Conservation (phyloP, 2,113 vertebrate species). For the Heterotis niloticus region DNA sequence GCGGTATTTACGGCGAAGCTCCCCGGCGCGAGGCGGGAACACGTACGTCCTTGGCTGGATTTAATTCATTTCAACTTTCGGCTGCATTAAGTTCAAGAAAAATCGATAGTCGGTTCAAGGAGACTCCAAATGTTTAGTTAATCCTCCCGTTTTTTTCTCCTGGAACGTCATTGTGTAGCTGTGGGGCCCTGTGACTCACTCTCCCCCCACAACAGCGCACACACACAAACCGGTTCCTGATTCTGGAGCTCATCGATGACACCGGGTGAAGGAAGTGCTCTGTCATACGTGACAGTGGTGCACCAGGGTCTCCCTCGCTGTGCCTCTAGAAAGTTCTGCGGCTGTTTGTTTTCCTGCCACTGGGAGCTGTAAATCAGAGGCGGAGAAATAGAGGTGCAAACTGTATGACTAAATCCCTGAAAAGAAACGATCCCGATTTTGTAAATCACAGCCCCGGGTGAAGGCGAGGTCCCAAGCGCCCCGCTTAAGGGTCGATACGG, state of each 20-base stretch:
- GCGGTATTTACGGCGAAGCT: not conserved
- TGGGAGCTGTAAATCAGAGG: not conserved
- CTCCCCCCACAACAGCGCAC: no score
- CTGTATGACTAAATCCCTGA: not conserved
- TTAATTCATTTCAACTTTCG: constrained; percentile 25
- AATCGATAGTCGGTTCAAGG: constrained; percentile 29
- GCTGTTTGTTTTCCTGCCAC: not conserved
- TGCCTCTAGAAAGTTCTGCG: not conserved
- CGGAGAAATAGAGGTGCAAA: not conserved
- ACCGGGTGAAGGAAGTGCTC: no score
- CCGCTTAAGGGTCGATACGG: not conserved
- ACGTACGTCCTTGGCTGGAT: constrained; percentile 23
- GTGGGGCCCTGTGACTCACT: not conserved
- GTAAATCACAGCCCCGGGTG: not conserved
- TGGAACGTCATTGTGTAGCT: not conserved
- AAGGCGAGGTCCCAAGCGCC: not conserved
- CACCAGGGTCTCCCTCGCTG: not conserved
- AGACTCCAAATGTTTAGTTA: constrained; percentile 19
- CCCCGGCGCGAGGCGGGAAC: not conserved
- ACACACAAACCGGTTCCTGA: not conserved
- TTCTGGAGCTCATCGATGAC: not conserved
- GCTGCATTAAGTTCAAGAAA: constrained; percentile 19
- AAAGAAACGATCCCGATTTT: not conserved
- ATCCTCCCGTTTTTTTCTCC: constrained; percentile 10
- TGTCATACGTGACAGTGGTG: not conserved